phyloP scores from a whole-genome alignment of 2,888 invertebrate species.

The Volucella zonaria region DNA sequence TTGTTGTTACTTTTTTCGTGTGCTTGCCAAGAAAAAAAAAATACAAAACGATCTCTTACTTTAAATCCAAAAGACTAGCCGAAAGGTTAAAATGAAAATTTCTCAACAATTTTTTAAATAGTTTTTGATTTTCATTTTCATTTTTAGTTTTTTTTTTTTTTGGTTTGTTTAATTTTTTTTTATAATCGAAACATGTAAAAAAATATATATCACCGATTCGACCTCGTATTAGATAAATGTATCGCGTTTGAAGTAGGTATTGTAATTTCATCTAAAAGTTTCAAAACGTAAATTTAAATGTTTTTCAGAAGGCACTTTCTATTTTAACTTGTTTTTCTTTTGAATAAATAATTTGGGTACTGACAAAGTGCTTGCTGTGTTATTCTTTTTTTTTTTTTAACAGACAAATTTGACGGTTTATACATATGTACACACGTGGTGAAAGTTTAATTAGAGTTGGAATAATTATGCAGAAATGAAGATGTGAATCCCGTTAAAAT shows the following conservation, averaged over 20 bases:
- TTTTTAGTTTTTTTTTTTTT: constrained; percentile 47
- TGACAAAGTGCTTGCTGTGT: too few relatives aligned
- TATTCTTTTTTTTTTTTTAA: too few relatives aligned
- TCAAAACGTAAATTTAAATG: constrained; percentile 1
- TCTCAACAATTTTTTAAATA: constrained; percentile 14
- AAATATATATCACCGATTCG: constrained; percentile 74
- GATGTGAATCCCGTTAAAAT: too few relatives aligned
- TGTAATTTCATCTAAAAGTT: constrained; percentile 46
- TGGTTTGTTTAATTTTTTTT: constrained; percentile 43
- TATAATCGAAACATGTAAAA: constrained; percentile 72
- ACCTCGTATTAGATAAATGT: constrained; percentile 58
- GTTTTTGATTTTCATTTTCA: constrained; percentile 63
- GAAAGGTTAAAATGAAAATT: constrained; percentile 76
- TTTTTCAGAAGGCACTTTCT: constrained; percentile 76
- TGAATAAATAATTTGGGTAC: not conserved
- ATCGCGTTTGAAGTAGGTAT: constrained; percentile 50
- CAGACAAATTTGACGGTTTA: too few relatives aligned
- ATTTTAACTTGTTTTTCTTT: constrained; percentile 36
- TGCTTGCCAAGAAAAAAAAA: constrained; percentile 50
- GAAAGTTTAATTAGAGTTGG: too few relatives aligned
- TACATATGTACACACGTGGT: too few relatives aligned
- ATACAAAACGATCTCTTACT: constrained; percentile 19
- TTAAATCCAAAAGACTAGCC: constrained; percentile 77
- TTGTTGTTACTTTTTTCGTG: constrained; percentile 44
- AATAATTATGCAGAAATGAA: too few relatives aligned